phyloP scores from a whole-genome alignment of 2,888 invertebrate genomes.

The Melanophora roralis region DNA sequence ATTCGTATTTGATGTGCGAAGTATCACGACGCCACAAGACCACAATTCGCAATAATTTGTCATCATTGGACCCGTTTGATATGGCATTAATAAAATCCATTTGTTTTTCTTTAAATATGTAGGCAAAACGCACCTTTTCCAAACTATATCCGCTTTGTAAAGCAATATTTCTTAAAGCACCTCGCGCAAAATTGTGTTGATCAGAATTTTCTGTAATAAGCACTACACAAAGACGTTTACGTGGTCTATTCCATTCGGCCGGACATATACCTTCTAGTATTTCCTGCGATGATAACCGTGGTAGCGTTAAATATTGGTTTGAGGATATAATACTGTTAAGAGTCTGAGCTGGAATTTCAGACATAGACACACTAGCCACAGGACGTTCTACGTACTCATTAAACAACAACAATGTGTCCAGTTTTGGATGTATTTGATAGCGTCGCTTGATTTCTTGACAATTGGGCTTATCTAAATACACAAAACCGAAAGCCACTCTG shows the following conservation, averaged over 20 bases:
- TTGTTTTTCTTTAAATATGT: constrained; percentile 88
- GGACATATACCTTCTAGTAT: constrained; percentile 83
- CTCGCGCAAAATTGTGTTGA: constrained; percentile 78
- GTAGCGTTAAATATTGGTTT: constrained; percentile 92
- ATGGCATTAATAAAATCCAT: constrained; percentile 85
- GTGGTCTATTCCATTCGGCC: constrained; percentile 87
- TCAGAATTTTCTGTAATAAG: constrained; percentile 84
- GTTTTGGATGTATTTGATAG: constrained; percentile 85
- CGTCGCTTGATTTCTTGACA: constrained; percentile 81
- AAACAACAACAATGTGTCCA: constrained; percentile 90
- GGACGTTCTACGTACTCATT: constrained; percentile 90
- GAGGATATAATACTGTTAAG: constrained; percentile 91
- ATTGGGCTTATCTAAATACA: constrained; percentile 81
- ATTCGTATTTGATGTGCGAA: constrained; percentile 92
- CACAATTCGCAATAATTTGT: constrained; percentile 87
- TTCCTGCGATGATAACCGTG: constrained; percentile 94
- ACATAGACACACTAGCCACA: constrained; percentile 91
- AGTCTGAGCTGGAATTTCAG: constrained; percentile 91
- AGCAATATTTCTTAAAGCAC: constrained; percentile 85
- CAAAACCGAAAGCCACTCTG: constrained; percentile 91
- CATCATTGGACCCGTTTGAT: constrained; percentile 79
- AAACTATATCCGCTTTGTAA: constrained; percentile 82
- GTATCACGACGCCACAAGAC: constrained; percentile 93
- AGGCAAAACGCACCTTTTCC: constrained; percentile 89
- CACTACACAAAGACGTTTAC: constrained; percentile 87